Conservation (phyloP, 2,888 invertebrate species). For the Mesochorus sp. region DNA sequence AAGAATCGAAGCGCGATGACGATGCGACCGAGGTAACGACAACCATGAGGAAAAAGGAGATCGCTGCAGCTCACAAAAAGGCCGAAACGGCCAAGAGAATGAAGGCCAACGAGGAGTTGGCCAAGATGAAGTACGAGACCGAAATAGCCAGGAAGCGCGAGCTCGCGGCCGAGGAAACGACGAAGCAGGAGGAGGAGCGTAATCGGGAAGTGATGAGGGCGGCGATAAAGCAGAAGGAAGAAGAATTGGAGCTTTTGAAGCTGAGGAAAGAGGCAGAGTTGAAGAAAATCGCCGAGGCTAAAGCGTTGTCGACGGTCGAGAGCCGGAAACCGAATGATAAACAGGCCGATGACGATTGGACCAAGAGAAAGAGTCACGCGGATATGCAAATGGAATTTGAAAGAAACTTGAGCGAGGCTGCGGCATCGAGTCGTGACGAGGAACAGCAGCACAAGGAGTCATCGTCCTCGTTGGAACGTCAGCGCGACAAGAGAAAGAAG, state of each 20-base stretch:
- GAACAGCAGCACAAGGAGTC: constrained; percentile 62
- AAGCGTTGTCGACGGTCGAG: constrained; percentile 69
- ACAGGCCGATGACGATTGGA: constrained; percentile 66
- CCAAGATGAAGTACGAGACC: constrained; percentile 64
- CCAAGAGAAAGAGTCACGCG: constrained; percentile 61
- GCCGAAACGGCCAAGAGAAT: constrained; percentile 31
- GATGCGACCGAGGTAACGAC: constrained; percentile 72
- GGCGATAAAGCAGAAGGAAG: constrained; percentile 69
- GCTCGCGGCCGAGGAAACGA: constrained; percentile 52
- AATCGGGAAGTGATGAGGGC: constrained; percentile 70
- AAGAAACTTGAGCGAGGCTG: constrained; percentile 48
- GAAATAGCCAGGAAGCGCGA: constrained; percentile 68
- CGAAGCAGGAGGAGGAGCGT: constrained; percentile 67
- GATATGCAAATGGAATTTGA: constrained; percentile 68
- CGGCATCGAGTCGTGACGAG: constrained; percentile 63
- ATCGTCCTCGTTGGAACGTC: constrained; percentile 68
- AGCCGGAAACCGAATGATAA: constrained; percentile 65
- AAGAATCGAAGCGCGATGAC: constrained; percentile 68
- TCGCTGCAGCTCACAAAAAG: neutral
- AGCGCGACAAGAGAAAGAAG: constrained; percentile 71
- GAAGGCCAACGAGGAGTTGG: constrained; percentile 71
- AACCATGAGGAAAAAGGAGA: neutral
- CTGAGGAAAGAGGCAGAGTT: constrained; percentile 71
- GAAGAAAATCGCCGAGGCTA: constrained; percentile 70
- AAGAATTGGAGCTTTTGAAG: constrained; percentile 69